Evolutionary conservation across 2,113 vertebrate genomes (phyloP), one percentile per base, ranked within the genome.

Genomic region (Boulengeromyrus knoepffleri): DNA sequence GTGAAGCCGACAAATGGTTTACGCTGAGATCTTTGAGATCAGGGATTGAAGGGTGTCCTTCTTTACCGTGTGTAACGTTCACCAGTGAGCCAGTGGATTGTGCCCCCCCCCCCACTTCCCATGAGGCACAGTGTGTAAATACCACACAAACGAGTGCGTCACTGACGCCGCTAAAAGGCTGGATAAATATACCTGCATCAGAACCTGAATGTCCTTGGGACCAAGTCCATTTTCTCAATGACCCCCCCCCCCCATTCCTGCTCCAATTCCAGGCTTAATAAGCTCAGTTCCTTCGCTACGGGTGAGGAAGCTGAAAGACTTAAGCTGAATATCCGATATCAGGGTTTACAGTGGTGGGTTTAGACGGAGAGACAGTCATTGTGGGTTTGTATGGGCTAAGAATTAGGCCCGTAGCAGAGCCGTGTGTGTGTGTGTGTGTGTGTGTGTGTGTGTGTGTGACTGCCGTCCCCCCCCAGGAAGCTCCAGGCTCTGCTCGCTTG

Each of bases 401-500:
- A 13, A 42, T 77, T 77, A 85, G 39, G 7, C 15, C 47, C 4
- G 47, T n/a, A 85, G 84, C 36, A 77, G 31, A 42, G 31, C 4
- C 19, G 12, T 74, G 7, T 74, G 66, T 36, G 66, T 36, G 27
- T 36, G 27, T 74, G 62, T 70, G 27, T 74, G 66, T 74, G 31
- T 36, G 66, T 36, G 27, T 74, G 66, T 74, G 70, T 31, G 27
- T 74, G 70, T 31, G 27, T 6, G 12, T 12, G 31, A 70, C 27
- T 77, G 15, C 36, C 15, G 13, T 27, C 42, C 39, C 31, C 77
- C 39, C 24, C 36, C 77, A 4, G 50, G n/a, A 21, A 24, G 31
- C 27, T 10, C 80, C 88, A 42, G 8, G 46, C 91, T 92, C 85
- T 92, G 15, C 94, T 94, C 91, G 92, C 92, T 50, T 62, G 92